Percentiles rank a stretch among this genome's conserved stretches.
Evolutionary conservation across 2,888 invertebrate species (phyloP).

Genomic region (Plebejus melissa): DNA sequence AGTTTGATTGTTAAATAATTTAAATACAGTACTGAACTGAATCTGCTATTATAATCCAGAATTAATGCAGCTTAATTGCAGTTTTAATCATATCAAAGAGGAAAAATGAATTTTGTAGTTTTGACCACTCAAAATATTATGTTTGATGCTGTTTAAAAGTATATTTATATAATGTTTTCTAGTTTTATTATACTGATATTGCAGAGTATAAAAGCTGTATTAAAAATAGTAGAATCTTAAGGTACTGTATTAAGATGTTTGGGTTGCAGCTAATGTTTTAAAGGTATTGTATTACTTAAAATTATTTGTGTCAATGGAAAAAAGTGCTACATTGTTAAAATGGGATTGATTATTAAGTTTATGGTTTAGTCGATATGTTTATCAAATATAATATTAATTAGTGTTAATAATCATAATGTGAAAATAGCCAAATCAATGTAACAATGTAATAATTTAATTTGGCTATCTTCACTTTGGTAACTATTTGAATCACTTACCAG

Average conservation of each 20-base stretch:
- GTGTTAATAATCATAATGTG: not conserved
- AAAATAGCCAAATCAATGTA: not conserved
- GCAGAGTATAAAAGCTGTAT: too few relatives aligned
- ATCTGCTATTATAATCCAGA: not conserved
- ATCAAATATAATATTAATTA: not conserved
- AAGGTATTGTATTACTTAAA: not conserved
- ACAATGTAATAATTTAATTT: not conserved
- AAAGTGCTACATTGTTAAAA: not conserved
- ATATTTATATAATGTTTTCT: too few relatives aligned
- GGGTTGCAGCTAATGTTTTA: not conserved
- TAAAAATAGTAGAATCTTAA: too few relatives aligned
- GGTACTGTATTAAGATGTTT: too few relatives aligned
- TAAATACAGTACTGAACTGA: not conserved
- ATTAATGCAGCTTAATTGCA: not conserved
- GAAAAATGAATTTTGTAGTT: too few relatives aligned
- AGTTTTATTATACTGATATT: too few relatives aligned
- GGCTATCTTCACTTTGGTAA: not conserved
- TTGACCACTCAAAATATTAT: too few relatives aligned
- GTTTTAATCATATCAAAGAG: not conserved
- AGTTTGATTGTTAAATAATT: constrained; percentile 50
- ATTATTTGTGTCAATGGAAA: not conserved
- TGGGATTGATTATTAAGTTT: not conserved
- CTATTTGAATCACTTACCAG: constrained; percentile 57
- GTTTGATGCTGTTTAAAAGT: too few relatives aligned
- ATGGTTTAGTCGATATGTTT: not conserved